Conservation (phyloP, 2,888 invertebrate species). For the Erebia palarica region DNA sequence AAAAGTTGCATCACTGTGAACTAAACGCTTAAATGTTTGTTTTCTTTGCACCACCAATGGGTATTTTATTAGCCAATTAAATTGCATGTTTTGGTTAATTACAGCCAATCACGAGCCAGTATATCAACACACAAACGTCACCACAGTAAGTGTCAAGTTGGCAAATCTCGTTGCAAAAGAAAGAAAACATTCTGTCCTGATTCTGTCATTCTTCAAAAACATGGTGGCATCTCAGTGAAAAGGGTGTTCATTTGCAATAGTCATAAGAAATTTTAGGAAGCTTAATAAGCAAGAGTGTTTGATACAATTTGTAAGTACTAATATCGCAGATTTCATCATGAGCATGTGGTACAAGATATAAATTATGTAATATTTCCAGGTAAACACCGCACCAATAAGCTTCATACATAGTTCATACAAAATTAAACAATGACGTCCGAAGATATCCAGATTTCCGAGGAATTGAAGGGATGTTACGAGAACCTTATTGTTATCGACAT, state of each 20-base stretch:
- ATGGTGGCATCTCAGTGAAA: conserved; percentile 79
- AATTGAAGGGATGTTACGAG: conserved; percentile 92
- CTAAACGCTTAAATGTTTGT: neutral
- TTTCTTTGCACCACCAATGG: neutral
- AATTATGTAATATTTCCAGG: conserved; percentile 51
- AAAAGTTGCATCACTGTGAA: neutral
- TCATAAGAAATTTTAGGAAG: conserved; percentile 68
- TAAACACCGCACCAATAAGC: conserved; percentile 79
- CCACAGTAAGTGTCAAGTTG: neutral
- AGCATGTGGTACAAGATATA: neutral
- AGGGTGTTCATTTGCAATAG: conserved; percentile 70
- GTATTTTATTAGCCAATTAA: conserved; percentile 15
- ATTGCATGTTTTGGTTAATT: neutral
- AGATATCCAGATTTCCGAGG: conserved; percentile 76
- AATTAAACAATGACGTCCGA: conserved; percentile 78
- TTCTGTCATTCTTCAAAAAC: conserved; percentile 69
- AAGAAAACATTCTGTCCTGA: conserved; percentile 38
- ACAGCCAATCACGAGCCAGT: neutral
- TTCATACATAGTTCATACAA: conserved; percentile 55
- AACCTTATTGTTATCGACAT: conserved; percentile 96
- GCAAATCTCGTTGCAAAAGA: conserved; percentile 20
- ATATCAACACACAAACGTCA: conserved; percentile 17
- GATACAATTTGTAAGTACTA: conserved; percentile 76
- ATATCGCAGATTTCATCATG: neutral
- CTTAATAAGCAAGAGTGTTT: conserved; percentile 81